Conservation (phyloP, 2,888 invertebrate species). For the Netelia fuscicornis region DNA sequence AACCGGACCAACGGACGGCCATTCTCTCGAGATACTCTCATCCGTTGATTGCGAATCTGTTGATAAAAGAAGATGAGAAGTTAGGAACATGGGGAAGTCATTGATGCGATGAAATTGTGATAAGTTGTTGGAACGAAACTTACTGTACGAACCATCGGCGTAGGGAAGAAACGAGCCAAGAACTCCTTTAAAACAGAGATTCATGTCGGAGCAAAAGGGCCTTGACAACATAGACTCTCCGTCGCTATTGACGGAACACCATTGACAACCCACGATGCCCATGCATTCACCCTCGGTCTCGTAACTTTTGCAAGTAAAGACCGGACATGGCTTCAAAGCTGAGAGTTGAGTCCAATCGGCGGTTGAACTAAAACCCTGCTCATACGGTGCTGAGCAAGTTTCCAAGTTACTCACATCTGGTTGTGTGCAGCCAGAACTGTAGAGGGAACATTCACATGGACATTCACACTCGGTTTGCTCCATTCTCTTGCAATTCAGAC, state of each 20-base stretch:
- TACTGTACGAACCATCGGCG: conserved; percentile 88
- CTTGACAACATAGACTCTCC: conserved; percentile 88
- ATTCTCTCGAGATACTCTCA: conserved; percentile 79
- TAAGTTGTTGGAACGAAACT: conserved; percentile 60
- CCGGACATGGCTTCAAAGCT: conserved; percentile 88
- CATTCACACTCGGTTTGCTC: conserved; percentile 98
- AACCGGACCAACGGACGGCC: conserved; percentile 93
- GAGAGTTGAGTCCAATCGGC: conserved; percentile 82
- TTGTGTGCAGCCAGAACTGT: conserved; percentile 85
- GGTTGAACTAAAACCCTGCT: conserved; percentile 78
- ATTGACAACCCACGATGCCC: conserved; percentile 94
- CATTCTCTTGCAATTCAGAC: conserved; percentile 97
- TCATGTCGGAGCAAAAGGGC: conserved; percentile 93
- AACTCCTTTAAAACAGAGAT: conserved; percentile 94
- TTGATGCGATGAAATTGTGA: not conserved
- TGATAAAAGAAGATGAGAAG: conserved; percentile 9
- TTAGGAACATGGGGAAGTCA: not conserved
- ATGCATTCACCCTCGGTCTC: conserved; percentile 88
- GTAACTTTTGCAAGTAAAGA: conserved; percentile 89
- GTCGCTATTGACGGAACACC: conserved; percentile 94
- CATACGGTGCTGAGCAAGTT: conserved; percentile 78
- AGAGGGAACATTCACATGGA: conserved; percentile 94
- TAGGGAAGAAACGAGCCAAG: conserved; percentile 94
- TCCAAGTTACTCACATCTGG: conserved; percentile 73
- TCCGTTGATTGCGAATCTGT: conserved; percentile 82